These are phyloP conservation scores for Eulithis prunata DNA, from an alignment of 2,888 invertebrate species.

Conservation along the genomic window DNA sequence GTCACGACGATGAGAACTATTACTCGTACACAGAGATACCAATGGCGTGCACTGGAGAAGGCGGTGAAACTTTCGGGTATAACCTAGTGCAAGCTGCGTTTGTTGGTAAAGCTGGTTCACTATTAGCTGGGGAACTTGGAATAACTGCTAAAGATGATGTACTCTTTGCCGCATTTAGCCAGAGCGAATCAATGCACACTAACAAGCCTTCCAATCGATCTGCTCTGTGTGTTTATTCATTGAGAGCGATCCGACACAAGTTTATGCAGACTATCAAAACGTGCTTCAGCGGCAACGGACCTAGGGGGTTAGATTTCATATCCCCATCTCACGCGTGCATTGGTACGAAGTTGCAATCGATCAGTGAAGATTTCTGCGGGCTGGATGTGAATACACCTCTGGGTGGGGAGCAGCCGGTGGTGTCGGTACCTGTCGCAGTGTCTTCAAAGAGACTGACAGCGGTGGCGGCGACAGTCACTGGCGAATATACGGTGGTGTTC, in stretches of 20 bases:
- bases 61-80: slow-evolving; percentile 89
- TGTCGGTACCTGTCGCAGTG: slow-evolving; percentile 92
- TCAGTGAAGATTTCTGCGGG: slow-evolving; percentile 98
- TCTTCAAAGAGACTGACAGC: slow-evolving; percentile 94
- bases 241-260: slow-evolving; percentile 94
- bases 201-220: slow-evolving; percentile 88
- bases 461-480: slow-evolving; percentile 96
- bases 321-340: slow-evolving; percentile 95
- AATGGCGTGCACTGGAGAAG: slow-evolving; percentile 93
- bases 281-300: slow-evolving; percentile 96
- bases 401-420: slow-evolving; percentile 95
- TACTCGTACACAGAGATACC: slow-evolving; percentile 99
- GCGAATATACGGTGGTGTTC: slow-evolving; percentile 99
- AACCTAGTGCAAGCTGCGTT: slow-evolving; percentile 97
- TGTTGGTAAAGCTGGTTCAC: slow-evolving; percentile 96
- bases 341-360: slow-evolving; percentile 94
- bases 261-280: slow-evolving; percentile 98
- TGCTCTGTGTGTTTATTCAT: slow-evolving; percentile 97
- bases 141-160: slow-evolving; percentile 98
- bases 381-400: slow-evolving; percentile 97
- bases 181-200: slow-evolving; percentile 89
- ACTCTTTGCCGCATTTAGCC: slow-evolving; percentile 96
- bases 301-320: slow-evolving; percentile 94
- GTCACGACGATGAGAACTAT: slow-evolving; percentile 97
- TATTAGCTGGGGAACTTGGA: slow-evolving; percentile 94